phyloP scores from a whole-genome alignment of 2,113 vertebrate species.

The Anguilla japonica region DNA sequence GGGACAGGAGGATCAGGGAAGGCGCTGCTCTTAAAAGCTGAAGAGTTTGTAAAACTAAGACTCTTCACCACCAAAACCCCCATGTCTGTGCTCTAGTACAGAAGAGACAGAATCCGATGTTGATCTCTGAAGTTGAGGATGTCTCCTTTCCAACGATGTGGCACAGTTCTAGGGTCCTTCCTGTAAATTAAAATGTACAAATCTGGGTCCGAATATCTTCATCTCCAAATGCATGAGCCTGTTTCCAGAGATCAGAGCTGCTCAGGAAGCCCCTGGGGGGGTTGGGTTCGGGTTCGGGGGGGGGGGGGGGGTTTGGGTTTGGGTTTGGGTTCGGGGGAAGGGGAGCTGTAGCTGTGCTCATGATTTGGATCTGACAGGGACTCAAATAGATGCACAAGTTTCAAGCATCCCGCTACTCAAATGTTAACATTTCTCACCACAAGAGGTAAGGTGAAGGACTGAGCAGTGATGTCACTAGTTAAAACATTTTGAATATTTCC shows the following conservation, averaged over 20 bases:
- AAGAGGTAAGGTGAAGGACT: not conserved
- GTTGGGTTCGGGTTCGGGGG: too few species aligned
- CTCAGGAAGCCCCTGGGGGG: too few species aligned
- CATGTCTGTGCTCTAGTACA: not conserved
- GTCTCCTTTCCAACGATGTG: not conserved
- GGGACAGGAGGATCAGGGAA: too few species aligned
- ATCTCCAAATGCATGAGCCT: slow-evolving; percentile 9
- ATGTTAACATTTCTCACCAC: not conserved
- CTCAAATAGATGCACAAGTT: not conserved
- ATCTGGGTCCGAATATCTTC: slow-evolving; percentile 36
- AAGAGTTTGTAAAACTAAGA: not conserved
- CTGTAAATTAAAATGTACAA: slow-evolving; percentile 39
- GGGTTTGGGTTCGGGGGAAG: too few species aligned
- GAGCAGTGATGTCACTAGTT: not conserved
- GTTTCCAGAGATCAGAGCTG: too few species aligned
- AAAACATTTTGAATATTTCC: not conserved
- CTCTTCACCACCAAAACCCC: not conserved
- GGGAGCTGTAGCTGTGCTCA: not conserved
- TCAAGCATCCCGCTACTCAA: not conserved
- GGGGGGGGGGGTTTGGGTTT: too few species aligned
- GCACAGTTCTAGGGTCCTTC: not conserved
- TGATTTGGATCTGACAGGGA: not conserved
- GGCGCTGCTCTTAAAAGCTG: too few species aligned
- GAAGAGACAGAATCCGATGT: not conserved
- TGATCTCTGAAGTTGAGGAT: not conserved